Evolutionary conservation across 2,113 vertebrate genomes (phyloP).

Genomic region (Toxotes chatareus): DNA sequence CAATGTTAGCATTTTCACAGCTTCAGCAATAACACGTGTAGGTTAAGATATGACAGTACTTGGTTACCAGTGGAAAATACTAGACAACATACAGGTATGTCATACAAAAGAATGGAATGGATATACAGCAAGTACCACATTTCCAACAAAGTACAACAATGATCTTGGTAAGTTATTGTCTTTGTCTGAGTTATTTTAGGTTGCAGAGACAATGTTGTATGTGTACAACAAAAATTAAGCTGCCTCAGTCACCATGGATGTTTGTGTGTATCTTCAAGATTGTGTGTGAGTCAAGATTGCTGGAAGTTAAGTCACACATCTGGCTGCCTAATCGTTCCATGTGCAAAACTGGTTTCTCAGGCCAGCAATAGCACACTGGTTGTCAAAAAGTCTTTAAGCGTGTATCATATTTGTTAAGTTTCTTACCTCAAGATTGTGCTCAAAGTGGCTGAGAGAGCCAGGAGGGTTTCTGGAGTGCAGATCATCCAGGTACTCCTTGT

Average conservation of each 20-base stretch:
- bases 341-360: background rate
- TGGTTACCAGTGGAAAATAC: constrained; percentile 9
- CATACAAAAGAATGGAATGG: background rate
- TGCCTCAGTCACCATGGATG: background rate
- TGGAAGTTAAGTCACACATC: background rate
- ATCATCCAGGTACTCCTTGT: constrained; percentile 88
- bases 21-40: constrained; percentile 10
- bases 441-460: constrained; percentile 92
- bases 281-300: background rate
- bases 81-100: background rate
- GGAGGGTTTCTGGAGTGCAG: constrained; percentile 87
- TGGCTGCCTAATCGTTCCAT: background rate
- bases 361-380: background rate
- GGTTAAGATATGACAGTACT: background rate
- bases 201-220: background rate
- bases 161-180: background rate
- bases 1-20: constrained; percentile 22
- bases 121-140: background rate
- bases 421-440: constrained; percentile 93
- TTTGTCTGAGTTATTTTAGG: background rate
- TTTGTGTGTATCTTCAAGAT: no score
- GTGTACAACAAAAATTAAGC: background rate
- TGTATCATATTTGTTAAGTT: background rate
- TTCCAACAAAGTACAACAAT: no score
- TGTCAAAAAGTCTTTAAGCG: background rate